Percentiles rank a stretch among this genome's conserved stretches.
These are phyloP conservation scores for Pseudotriccus pelzelni DNA, from an alignment of 2,797 vertebrate genomes.

Conservation along the genomic window DNA sequence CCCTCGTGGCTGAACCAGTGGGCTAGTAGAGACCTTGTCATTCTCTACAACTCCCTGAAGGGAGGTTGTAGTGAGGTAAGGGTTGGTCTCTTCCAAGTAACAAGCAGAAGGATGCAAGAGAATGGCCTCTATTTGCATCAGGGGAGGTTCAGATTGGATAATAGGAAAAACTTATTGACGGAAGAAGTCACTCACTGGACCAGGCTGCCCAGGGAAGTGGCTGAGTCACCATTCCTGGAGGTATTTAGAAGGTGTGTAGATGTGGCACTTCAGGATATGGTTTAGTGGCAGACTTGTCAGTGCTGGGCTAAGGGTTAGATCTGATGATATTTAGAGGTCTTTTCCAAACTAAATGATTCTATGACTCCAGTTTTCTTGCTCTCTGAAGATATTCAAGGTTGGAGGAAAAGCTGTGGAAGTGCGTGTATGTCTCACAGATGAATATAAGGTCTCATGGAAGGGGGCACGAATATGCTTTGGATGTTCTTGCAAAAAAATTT, in stretches of 20 bases:
- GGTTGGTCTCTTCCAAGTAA: neutral
- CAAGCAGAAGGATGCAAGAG: neutral
- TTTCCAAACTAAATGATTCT: neutral
- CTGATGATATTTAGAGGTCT: neutral
- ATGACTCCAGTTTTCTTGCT: neutral
- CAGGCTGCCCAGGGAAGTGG: neutral
- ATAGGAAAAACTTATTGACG: neutral
- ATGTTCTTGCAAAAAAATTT: neutral
- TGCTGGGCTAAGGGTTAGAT: neutral
- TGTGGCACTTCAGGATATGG: neutral
- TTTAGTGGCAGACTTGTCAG: neutral
- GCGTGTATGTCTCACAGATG: no score
- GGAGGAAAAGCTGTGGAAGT: neutral
- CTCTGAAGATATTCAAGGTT: neutral
- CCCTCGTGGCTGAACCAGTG: no score
- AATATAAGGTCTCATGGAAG: neutral
- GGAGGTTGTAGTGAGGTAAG: rapidly evolving
- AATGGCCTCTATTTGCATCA: neutral
- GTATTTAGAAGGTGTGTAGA: neutral
- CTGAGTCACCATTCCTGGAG: neutral
- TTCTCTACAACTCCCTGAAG: neutral
- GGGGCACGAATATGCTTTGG: neutral
- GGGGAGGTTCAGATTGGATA: neutral
- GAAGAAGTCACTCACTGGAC: neutral
- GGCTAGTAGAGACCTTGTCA: neutral